Evolutionary conservation across 2,113 vertebrate species (phyloP), one percentile per base, ranked within the genome.

Genomic region (Aythya baeri): DNA sequence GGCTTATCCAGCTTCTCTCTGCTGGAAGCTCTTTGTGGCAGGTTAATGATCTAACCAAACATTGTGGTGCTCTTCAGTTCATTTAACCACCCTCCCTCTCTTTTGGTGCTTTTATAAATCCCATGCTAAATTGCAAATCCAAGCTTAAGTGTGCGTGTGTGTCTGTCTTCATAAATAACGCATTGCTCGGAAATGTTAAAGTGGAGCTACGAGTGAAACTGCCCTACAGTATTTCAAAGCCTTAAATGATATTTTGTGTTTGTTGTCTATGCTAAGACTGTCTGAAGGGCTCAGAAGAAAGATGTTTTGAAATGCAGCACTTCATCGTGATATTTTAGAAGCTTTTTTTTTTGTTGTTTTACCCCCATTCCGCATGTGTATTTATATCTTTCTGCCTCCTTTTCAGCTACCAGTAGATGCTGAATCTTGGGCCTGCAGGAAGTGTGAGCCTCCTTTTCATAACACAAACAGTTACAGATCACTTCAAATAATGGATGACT

Each of bases 111-210:
- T 76, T 83, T 55, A 6, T 41, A 80, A 92, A 70, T 18, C 89
- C 67, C n/a, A 6, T 6, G 77, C 89, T 86, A 85, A 82, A 92
- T 58, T 83, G 44, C 74, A 93, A 18, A 82, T 52, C 86, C 46
- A 11, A 43, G 66, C 66, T 80, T 14, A 71, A 88, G 87, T 16
- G 67, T 76, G 65, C 49, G 85, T 36, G n/a, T 61, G 58, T 88
- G 89, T 83, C 87, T 22, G 20, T 44, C 87, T 59, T 34, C 79
- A 50, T 93, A 50, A 94, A 95, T 96, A 95, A 91, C 77, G 72
- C 87, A 80, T 82, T 7, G 1, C 67, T 59, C n/a, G 1, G 3
- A 43, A 87, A 85, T 13, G 74, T 32, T 44, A 23, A 13, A 84
- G 89, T 78, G 84, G 67, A 89, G 88, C 91, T 67, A n/a, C 73